Evolutionary conservation across 2,797 vertebrate genomes (phyloP).

Genomic region (Darevskia nairensis): DNA sequence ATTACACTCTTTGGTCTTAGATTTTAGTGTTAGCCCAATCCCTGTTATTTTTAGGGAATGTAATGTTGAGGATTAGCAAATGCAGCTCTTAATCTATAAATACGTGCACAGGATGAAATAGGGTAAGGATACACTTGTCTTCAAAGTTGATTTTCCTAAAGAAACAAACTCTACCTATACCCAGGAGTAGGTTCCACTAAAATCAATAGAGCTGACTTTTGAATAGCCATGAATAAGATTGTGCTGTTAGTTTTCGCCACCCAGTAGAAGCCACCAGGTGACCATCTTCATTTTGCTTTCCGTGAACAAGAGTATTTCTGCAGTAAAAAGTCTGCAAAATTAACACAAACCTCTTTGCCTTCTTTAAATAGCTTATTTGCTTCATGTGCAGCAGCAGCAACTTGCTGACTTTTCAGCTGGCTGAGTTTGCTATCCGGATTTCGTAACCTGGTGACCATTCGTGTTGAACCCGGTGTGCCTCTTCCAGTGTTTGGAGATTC

Average conservation of each 20-base stretch:
- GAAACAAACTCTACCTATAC: neutral
- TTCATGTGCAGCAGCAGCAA: slow-evolving; percentile 91
- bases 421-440: slow-evolving; percentile 98
- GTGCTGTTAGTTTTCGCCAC: neutral
- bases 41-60: neutral
- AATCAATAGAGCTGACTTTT: neutral
- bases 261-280: neutral
- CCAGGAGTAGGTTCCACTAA: neutral
- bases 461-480: slow-evolving; percentile 81
- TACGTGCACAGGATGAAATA: neutral
- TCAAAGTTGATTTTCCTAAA: neutral
- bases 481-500: slow-evolving; percentile 72
- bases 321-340: slow-evolving; percentile 12
- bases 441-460: slow-evolving; percentile 95
- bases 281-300: neutral
- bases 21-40: neutral
- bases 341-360: slow-evolving; percentile 89
- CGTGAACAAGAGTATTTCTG: accelerated
- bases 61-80: neutral
- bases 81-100: neutral
- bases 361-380: slow-evolving; percentile 94
- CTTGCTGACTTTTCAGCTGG: slow-evolving; percentile 94
- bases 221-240: no score
- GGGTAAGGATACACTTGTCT: neutral
- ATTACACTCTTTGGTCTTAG: neutral